Conservation (phyloP, 2,113 vertebrate species). For the Puffinus mauretanicus region DNA sequence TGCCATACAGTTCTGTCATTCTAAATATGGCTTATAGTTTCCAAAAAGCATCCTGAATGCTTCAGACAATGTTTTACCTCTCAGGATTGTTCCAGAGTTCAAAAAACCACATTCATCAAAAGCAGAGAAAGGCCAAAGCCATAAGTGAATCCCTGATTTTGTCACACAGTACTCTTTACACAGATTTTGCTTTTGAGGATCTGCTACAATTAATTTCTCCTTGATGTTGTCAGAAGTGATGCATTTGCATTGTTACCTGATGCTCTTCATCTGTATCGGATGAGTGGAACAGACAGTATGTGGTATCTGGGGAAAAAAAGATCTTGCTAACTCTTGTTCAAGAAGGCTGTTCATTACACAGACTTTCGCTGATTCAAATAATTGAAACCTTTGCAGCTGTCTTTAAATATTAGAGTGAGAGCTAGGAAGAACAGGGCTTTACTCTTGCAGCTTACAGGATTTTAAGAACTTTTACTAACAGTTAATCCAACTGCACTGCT, state of each 20-base stretch:
- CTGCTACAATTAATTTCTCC: background rate
- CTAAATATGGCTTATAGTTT: background rate
- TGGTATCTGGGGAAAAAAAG: conserved; percentile 19
- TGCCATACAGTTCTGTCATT: background rate
- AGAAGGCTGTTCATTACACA: conserved; percentile 30
- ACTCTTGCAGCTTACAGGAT: background rate
- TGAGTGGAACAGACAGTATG: conserved; percentile 16
- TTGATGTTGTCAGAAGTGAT: background rate
- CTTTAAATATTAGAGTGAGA: conserved; percentile 30
- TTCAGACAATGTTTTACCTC: background rate
- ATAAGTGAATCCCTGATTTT: background rate
- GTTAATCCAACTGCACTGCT: background rate
- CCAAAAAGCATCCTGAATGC: background rate
- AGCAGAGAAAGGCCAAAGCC: background rate
- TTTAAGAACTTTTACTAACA: background rate
- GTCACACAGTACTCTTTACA: background rate
- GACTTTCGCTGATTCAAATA: conserved; percentile 33
- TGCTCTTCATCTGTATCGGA: background rate
- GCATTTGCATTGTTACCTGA: conserved; percentile 35
- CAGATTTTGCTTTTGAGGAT: conserved; percentile 1
- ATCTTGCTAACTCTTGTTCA: background rate
- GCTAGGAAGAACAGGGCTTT: background rate
- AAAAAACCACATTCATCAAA: background rate
- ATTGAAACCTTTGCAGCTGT: conserved; percentile 49
- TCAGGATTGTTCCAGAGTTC: background rate